Evolutionary conservation across 2,113 vertebrate species (phyloP).

Genomic region (Brevimyrus niger): DNA sequence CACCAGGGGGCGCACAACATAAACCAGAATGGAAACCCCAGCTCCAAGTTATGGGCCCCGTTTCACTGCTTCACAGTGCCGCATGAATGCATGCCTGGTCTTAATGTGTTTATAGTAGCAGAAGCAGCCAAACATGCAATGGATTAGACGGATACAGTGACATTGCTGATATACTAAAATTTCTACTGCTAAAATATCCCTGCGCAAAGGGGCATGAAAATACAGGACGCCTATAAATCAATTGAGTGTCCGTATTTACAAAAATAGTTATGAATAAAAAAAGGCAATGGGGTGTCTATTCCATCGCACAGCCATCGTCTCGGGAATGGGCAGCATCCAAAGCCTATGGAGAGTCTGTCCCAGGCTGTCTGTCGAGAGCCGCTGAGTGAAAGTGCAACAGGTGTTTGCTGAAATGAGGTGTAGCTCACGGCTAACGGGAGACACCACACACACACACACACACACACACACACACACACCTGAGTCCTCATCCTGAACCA

Average conservation of each 20-base stretch:
- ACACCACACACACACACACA: not conserved
- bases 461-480: not conserved
- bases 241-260: not conserved
- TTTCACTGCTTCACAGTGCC: not conserved
- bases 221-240: not conserved
- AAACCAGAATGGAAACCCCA: not conserved
- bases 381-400: not conserved
- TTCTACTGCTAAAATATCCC: not conserved
- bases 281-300: not conserved
- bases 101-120: not conserved
- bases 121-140: not conserved
- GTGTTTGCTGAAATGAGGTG: not conserved
- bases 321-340: not conserved
- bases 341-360: not conserved
- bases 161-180: not conserved
- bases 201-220: not conserved
- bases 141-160: not conserved
- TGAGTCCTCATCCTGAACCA: not conserved
- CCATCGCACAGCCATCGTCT: not conserved
- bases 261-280: not conserved
- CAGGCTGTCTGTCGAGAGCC: not conserved
- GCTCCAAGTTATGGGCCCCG: not conserved
- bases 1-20: slow-evolving; percentile 21
- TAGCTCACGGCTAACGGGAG: not conserved
- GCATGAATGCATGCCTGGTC: not conserved